Evolutionary conservation across 2,888 invertebrate species (phyloP).

Genomic region (Acanthacorydalis orientalis): DNA sequence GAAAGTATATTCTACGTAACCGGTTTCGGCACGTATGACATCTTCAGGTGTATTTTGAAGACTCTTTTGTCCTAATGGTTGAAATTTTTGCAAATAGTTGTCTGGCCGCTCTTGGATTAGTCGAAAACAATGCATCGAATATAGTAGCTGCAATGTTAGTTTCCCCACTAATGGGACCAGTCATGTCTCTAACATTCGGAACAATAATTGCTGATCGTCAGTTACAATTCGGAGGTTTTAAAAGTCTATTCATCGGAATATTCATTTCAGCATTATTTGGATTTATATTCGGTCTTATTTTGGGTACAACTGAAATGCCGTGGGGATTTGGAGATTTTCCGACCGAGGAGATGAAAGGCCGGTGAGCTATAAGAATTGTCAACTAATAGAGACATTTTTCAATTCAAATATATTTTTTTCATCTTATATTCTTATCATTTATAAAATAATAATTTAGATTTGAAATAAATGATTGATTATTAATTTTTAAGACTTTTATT

Average conservation of each 20-base stretch:
- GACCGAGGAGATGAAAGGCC: conserved; percentile 61
- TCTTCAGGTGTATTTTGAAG: neutral
- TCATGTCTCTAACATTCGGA: conserved; percentile 76
- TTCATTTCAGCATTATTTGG: conserved; percentile 59
- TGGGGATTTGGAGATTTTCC: conserved; percentile 65
- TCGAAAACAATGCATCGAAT: conserved; percentile 70
- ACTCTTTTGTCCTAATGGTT: neutral
- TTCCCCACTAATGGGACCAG: conserved; percentile 67
- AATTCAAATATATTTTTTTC: too few relatives aligned
- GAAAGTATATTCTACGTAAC: too few relatives aligned
- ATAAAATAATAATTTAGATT: too few relatives aligned
- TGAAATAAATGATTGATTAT: too few relatives aligned
- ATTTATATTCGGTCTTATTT: conserved; percentile 59
- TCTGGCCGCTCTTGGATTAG: conserved; percentile 64
- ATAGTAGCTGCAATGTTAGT: conserved; percentile 64
- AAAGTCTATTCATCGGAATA: conserved; percentile 52
- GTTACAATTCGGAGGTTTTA: conserved; percentile 52
- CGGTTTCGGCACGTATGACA: too few relatives aligned
- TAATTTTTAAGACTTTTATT: too few relatives aligned
- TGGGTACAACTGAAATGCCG: conserved; percentile 57
- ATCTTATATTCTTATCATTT: too few relatives aligned
- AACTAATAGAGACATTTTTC: too few relatives aligned
- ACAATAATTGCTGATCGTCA: conserved; percentile 57
- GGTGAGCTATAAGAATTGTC: conserved; percentile 26
- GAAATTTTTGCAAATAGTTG: conserved; percentile 31